phyloP scores from a whole-genome alignment of 1,140 invertebrate species.

The Temnothorax longispinosus region DNA sequence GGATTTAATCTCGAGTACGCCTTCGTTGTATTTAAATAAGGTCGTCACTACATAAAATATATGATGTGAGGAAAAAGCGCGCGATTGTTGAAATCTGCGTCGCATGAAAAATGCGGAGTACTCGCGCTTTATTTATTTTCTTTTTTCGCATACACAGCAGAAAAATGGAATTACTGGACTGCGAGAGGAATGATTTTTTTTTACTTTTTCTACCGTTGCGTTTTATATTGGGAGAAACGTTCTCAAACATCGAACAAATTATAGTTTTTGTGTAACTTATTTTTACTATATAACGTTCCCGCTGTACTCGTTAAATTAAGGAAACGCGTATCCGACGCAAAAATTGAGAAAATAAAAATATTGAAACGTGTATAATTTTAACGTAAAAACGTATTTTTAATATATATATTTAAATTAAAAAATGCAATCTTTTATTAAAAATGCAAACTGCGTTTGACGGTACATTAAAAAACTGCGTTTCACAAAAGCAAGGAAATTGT shows the following conservation, averaged over 20 bases:
- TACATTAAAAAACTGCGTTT: not conserved
- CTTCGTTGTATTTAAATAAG: conserved; percentile 24
- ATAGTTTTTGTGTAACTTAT: conserved; percentile 2
- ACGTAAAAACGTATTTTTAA: not conserved
- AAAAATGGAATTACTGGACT: conserved; percentile 38
- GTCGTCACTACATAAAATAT: not conserved
- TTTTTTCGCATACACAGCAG: conserved; percentile 12
- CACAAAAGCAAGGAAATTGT: not conserved
- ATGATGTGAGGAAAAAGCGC: not conserved
- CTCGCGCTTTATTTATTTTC: conserved; percentile 15
- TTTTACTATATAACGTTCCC: not conserved
- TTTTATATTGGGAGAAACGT: not conserved
- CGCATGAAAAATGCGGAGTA: conserved; percentile 1
- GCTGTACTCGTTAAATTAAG: not conserved
- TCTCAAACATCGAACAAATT: conserved; percentile 27
- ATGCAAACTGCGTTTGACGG: not conserved
- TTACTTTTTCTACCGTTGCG: not conserved
- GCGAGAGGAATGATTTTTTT: conserved; percentile 24
- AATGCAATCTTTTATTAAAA: not conserved
- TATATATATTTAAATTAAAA: not conserved
- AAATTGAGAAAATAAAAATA: not conserved
- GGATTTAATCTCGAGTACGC: conserved; percentile 14
- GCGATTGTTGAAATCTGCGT: conserved; percentile 38
- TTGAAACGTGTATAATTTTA: not conserved
- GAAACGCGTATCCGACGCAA: not conserved